Conservation (phyloP, 2,113 vertebrate genomes). For the Connochaetes taurinus region DNA sequence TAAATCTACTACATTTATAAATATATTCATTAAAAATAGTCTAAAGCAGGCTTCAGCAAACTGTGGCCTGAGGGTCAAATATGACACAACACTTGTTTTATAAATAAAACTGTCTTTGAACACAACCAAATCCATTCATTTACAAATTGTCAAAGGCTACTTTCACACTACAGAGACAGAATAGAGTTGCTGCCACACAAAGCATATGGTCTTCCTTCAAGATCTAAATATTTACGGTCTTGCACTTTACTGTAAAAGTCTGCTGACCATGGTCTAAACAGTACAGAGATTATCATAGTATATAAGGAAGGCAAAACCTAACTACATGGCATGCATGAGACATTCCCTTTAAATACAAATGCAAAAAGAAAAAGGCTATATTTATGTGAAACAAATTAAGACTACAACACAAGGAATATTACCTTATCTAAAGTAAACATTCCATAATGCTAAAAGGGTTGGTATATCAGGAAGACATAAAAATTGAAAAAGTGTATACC, state of each 20-base stretch:
- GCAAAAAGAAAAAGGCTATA: neutral
- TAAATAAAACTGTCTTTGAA: neutral
- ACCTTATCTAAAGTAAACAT: neutral
- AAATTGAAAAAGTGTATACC: neutral
- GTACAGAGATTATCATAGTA: neutral
- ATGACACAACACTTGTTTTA: neutral
- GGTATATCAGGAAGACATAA: neutral
- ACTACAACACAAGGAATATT: neutral
- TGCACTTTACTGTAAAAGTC: neutral
- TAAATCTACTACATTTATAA: neutral
- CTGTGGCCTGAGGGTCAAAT: neutral
- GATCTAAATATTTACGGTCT: neutral
- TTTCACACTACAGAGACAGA: neutral
- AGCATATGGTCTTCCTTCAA: neutral
- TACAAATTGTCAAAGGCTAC: neutral
- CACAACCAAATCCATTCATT: neutral
- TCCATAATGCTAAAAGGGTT: neutral
- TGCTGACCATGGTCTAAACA: neutral
- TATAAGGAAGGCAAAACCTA: neutral
- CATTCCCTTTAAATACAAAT: neutral
- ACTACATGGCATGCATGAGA: neutral
- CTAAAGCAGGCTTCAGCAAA: neutral
- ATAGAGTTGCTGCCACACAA: neutral
- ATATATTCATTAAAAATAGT: neutral
- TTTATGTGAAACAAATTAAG: neutral